Base-by-base conservation (phyloP, 2,797 vertebrate species). In the Cryptoprocta ferox region DNA sequence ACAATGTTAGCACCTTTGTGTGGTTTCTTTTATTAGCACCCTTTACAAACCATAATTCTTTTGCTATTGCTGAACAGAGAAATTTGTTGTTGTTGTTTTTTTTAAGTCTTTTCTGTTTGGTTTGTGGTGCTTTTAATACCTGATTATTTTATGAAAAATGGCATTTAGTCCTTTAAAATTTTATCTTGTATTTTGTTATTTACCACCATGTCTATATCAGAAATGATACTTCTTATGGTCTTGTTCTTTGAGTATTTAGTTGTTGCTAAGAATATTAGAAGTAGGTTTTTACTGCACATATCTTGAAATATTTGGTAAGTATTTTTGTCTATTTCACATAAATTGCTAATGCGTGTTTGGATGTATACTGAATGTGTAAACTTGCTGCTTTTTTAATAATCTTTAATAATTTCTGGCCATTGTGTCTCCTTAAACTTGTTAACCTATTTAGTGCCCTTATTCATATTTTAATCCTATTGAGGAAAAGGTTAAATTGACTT, bases 1-100 rank as follows among this genome's bases (percentile, higher is more conserved):
- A 53, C 85, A 91, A 92, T 70, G 50, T 86, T 91, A 96, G 37
- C 8, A 91, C n/a, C 65, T 95, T 94, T 95, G 92, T 96, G 94
- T 96, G 82, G 35, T 94, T 96, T 92, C 65, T 96, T 98, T 96
- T 35, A 42, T 87, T 92, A 82, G 26, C 13, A 91, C 37, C 30
- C 73, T 96, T 93, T 83, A 59, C 32, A 84, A 95, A 53, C 39
- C 14, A 19, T 87, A 85, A 75, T 91, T 96, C 81, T 94, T 90
- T 63, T 83, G 59, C 88, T 81, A 2, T 94, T 92, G 70, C 28
- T 89, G 53, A 91, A 63, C 26, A 80, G 19, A 94, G 53, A 90
- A 95, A 68, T 92, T 95, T 66, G 50, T 30, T 13, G 42, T 5
- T 42, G 5, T 42, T 48, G 11, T 39, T 89, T 50, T 50, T 50